Evolutionary conservation across 1,140 invertebrate genomes (phyloP).

Genomic region (Pseudomyrmex concolor): DNA sequence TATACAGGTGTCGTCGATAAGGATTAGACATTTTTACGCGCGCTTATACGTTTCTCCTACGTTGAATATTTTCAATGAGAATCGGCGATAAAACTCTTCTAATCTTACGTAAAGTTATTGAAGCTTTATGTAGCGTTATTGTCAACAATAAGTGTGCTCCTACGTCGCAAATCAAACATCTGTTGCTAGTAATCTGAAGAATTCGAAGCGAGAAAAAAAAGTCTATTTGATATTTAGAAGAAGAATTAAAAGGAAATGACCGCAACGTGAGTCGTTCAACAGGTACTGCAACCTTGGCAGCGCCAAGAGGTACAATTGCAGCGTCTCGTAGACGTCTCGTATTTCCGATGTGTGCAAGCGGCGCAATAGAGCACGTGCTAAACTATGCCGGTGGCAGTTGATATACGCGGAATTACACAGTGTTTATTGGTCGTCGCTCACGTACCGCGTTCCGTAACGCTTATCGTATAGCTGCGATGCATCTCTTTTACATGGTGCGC

Average conservation of each 20-base stretch:
- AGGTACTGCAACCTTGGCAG: not conserved
- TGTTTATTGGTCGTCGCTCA: constrained; percentile 55
- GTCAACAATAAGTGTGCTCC: not conserved
- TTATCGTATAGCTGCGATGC: constrained; percentile 64
- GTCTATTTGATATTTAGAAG: not conserved
- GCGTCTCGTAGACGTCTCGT: constrained; percentile 25
- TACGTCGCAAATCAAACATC: not conserved
- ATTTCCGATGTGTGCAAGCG: constrained; percentile 45
- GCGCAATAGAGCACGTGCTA: constrained; percentile 60
- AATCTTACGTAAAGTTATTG: not conserved
- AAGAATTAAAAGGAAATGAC: not conserved
- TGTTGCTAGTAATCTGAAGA: not conserved
- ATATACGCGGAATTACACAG: constrained; percentile 62
- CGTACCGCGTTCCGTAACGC: constrained; percentile 48
- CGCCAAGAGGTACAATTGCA: constrained; percentile 28
- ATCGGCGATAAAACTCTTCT: not conserved
- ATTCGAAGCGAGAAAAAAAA: not conserved
- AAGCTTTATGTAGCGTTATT: not conserved
- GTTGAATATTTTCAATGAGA: not conserved
- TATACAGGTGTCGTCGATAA: constrained; percentile 38
- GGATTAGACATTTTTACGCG: not conserved
- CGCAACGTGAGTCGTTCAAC: not conserved
- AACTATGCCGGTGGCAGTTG: constrained; percentile 49
- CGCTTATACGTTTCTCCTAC: not conserved
- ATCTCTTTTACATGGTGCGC: constrained; percentile 51